Evolutionary conservation across 2,113 vertebrate genomes (phyloP).

Genomic region (Salvelinus sp.): DNA sequence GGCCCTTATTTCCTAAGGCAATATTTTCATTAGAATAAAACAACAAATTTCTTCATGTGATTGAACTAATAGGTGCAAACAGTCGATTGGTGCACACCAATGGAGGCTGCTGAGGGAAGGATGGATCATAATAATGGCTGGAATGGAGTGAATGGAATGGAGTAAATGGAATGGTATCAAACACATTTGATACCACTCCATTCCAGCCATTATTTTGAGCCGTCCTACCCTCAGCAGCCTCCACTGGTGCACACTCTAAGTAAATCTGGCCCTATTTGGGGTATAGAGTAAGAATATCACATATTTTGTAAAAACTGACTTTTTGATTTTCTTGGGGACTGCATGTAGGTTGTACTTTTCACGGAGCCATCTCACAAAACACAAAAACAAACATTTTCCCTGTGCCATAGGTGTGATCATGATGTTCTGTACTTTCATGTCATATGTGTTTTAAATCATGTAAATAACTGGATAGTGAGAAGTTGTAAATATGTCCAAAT

Average conservation of each 20-base stretch:
- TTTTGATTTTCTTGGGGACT: not conserved
- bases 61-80: too few relatives aligned
- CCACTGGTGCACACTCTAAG: not conserved
- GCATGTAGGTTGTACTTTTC: not conserved
- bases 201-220: too few relatives aligned
- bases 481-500: constrained; percentile 67
- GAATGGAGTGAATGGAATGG: too few relatives aligned
- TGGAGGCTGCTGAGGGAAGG: too few relatives aligned
- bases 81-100: too few relatives aligned
- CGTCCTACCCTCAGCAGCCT: too few relatives aligned
- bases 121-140: too few relatives aligned
- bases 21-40: not conserved
- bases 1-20: not conserved
- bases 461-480: constrained; percentile 54
- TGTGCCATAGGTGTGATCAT: constrained; percentile 64
- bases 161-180: too few relatives aligned
- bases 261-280: not conserved
- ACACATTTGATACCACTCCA: too few relatives aligned
- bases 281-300: not conserved
- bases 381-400: constrained; percentile 39
- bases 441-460: constrained; percentile 42
- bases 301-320: not conserved
- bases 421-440: constrained; percentile 31
- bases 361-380: not conserved
- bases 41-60: too few relatives aligned